Evolutionary conservation across 2,888 invertebrate genomes (phyloP), one percentile per base, ranked within the genome.

Genomic region (Dyspetes luteomarginatus): DNA sequence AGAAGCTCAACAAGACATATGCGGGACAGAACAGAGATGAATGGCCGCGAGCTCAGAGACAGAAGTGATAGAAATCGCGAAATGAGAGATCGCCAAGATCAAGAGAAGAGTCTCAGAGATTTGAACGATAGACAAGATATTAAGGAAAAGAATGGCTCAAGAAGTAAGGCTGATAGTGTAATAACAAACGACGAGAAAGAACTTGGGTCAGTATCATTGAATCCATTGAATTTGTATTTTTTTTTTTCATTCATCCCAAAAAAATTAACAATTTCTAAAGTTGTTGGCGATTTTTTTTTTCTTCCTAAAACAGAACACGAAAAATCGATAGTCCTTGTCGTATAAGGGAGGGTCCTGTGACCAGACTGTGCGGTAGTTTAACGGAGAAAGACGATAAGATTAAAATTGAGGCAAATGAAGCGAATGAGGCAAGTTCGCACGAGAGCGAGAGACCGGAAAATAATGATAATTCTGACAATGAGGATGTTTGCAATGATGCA

Each of bases 401-500:
- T 30, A 90, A 90, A 83, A 82, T 69, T 17, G 89, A 88, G 55
- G 68, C 45, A 7, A 78, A 64, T 68, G 71, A 62, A 24, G 68
- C 45, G 17, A 82, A 91, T 56, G 90, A 86, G 56, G 90, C 89
- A 15, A 91, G 91, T 77, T 91, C 89, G 0, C 88, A 86, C 22
- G 91, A 89, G 83, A 91, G 91, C 74, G 91, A 89, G 67, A 90
- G 90, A 56, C 88, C 85, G 30, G 89, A 87, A 58, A 91, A 91
- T 72, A 91, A 91, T 80, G 90, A 89, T 56, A 91, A 91, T 84
- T 90, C 91, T n/a, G 92, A 91, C 55, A 91, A 91, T 65, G 91
- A 89, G 74, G 90, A 88, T 55, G 91, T 89, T 77, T 86, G 85
- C 67, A 82, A 78, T 65, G 64, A 65, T 50, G 78, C 24, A 19